Percentiles rank a stretch among this genome's conserved stretches.
phyloP scores from a whole-genome alignment of 2,888 invertebrate species.

The Griposia aprilina region DNA sequence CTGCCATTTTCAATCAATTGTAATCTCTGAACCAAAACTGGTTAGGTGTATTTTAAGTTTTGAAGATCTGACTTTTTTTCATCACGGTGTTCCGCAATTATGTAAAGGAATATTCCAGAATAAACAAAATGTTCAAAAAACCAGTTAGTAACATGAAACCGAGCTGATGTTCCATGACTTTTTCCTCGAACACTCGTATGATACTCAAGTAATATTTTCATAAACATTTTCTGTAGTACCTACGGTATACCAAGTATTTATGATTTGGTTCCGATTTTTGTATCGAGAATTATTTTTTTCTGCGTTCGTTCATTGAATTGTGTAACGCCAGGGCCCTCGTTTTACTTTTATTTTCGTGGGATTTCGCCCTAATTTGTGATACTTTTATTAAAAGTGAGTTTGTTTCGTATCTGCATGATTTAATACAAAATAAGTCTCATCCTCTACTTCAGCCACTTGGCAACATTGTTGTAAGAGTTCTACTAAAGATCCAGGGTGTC shows the following conservation, averaged over 20 bases:
- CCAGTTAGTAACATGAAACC: background rate
- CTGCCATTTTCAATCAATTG: background rate
- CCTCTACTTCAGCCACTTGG: background rate
- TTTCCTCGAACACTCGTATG: background rate
- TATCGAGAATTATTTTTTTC: background rate
- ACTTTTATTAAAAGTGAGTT: background rate
- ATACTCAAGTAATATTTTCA: background rate
- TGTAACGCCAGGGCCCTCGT: background rate
- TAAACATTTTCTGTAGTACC: background rate
- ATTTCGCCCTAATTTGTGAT: background rate
- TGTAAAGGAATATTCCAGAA: background rate
- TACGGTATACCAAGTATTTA: background rate
- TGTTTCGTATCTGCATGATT: background rate
- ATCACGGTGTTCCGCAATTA: background rate
- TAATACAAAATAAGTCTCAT: background rate
- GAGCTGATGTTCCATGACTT: background rate
- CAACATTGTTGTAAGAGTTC: background rate
- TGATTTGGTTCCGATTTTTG: conserved; percentile 5
- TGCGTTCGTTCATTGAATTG: background rate
- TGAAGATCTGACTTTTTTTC: background rate
- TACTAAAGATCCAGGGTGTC: background rate
- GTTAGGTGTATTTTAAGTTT: background rate
- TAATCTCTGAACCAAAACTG: background rate
- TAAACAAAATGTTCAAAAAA: background rate
- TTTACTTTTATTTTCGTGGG: background rate